Base-by-base conservation (phyloP, 1,140 invertebrate species). In the Oryzaephilus surinamensis region DNA sequence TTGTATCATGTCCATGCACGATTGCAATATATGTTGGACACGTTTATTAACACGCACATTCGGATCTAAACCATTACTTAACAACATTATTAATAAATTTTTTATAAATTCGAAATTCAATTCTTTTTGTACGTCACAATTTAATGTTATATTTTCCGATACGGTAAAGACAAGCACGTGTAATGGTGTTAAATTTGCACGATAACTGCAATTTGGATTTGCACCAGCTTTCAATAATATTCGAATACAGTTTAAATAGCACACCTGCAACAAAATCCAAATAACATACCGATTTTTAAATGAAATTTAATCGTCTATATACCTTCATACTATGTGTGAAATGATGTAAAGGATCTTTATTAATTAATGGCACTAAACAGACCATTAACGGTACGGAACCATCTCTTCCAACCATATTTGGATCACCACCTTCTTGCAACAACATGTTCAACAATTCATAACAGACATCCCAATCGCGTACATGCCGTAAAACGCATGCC, bases 251-350 rank as follows among this genome's bases (percentile, higher is more conserved):
- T 83, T 83, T 37, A 81, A 55, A 56, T 80, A 81, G 55, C 77
- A 81, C 2, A 81, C 75, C 74, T 77, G 33, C n/a, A 62, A 35
- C n/a, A 23, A 14, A n/a, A 14, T 31, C 28, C 10, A 21, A 45
- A 33, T 32, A 41, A 31, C 14, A 35, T 23, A 10, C 15, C 6
- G 12, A 18, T 40, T 28, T n/a, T n/a, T n/a, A n/a, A n/a, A n/a
- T n/a, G n/a, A n/a, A n/a, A n/a, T n/a, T n/a, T n/a, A n/a, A n/a
- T n/a, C n/a, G n/a, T n/a, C n/a, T n/a, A 30, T 46, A 54, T 52
- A 76, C 76, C 65, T 82, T 82, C 74, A 81, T 81, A 32, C 69
- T 77, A 59, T 82, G 79, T 11, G 77, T 80, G 48, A 81, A 79
- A 55, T 78, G 76, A 59, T 81, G 78, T 23, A 82, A 52, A 21